Evolutionary conservation across 92 coral and sea anemone genomes (phyloP), one percentile per base, ranked within the genome.

Genomic region (Palythoa heliodiscus): DNA sequence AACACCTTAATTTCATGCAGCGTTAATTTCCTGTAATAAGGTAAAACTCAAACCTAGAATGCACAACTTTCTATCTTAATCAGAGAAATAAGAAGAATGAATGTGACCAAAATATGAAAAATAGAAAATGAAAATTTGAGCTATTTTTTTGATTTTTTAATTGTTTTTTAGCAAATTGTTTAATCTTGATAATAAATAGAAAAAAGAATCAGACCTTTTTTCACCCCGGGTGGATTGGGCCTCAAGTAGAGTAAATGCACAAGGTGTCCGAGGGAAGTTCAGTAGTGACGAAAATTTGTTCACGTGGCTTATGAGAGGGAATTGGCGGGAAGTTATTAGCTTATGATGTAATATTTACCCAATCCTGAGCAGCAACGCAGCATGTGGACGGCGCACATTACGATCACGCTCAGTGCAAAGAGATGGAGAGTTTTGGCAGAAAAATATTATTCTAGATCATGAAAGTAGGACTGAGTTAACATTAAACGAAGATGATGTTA

Each of bases 401-500:
- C 77, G 58, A 73, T 73, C 37, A 73, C 77, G 10, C 77, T 9
- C 35, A 47, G 47, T 43, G 25, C 13, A n/a, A n/a, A n/a, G n/a
- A n/a, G n/a, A 43, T 73, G 77, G 77, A 40, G 77, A 48, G 13
- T 73, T 73, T 48, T 73, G 38, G 53, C 0, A 48, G 69, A 55
- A 83, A 83, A 71, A 58, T 19, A 22, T 47, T 19, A 53, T 73
- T 60, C 72, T 35, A 25, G 78, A 83, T n/a, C 70, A 72, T 53
- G 80, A 73, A 76, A 83, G 12, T 35, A 83, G 61, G 19, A 71
- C n/a, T n/a, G n/a, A 29, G 71, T 82, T 40, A 0, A 82, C 66
- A 69, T 11, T 82, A 8, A 82, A 82, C 60, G 77, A 82, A 40
- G 60, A 69, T 7, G 78, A 82, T 40, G 53, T 81, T 29, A 38